Evolutionary conservation across 2,797 vertebrate species (phyloP), one percentile per base, ranked within the genome.

Genomic region (Adelosebastes latens): DNA sequence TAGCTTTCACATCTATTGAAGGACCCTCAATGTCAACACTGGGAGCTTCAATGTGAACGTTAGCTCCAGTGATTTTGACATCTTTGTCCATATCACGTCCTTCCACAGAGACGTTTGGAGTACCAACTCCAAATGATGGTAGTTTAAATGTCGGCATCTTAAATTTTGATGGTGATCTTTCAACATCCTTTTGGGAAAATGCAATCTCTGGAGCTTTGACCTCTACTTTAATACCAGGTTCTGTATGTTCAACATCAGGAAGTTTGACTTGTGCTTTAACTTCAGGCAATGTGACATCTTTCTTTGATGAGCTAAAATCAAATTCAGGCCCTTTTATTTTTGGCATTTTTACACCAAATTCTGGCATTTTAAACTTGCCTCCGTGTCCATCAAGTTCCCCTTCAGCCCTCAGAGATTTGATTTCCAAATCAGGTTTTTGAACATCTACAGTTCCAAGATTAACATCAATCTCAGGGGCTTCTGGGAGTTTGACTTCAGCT

Each of bases 101-200:
- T 58, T 90, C 88, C 3, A 67, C 81, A 65, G 69, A 61, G 3
- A 71, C 3, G 25, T 70, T 89, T 22, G 89, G 56, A 65, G 72
- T 5, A 13, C 66, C 62, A 73, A 90, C n/a, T 8, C 81, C 87
- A 80, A 96, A 93, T 36, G 88, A 95, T 1, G 96, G 95, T 64
- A 92, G 81, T 29, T 94, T 88, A 39, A 96, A 96, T 71, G 84
- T 88, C 22, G 95, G 85, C 75, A 93, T 90, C 77, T 93, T 93
- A 67, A 92, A 91, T 75, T 87, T 91, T 27, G 63, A 80, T 80
- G 80, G 68, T 18, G 89, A 87, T 68, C 27, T 84, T 18, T 55
- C 22, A 61, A n/a, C 11, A 22, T 34, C 20, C 5, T n/a, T 31
- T 62, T 62, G n/a, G 20, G 6, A 8, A 34, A 62, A 9, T n/a